These are phyloP conservation scores for Willowsia nigromaculata DNA, from an alignment of 2,888 invertebrate genomes.

Conservation along the genomic window DNA sequence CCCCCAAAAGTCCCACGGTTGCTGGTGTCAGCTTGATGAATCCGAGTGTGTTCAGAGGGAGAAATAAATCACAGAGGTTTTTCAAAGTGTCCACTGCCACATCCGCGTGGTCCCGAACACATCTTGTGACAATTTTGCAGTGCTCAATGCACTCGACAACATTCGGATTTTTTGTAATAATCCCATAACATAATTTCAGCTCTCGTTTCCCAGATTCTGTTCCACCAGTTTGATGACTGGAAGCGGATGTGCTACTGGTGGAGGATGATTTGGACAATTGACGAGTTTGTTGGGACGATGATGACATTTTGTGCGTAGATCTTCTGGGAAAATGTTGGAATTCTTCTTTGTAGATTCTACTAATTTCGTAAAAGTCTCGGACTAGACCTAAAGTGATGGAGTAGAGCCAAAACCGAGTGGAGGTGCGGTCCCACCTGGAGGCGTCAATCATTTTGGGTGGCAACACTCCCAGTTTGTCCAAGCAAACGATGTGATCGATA, in stretches of 20 bases:
- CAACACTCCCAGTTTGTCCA: conserved; percentile 86
- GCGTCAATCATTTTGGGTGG: conserved; percentile 80
- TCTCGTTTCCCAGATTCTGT: background rate
- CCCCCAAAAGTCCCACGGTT: conserved; percentile 88
- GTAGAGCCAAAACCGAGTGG: conserved; percentile 89
- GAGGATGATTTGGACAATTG: background rate
- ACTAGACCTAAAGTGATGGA: conserved; percentile 89
- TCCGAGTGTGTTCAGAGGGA: conserved; percentile 91
- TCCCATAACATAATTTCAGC: background rate
- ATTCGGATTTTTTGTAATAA: background rate
- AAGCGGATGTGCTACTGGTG: background rate
- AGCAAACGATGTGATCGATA: conserved; percentile 93
- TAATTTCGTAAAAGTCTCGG: conserved; percentile 92
- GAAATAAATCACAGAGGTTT: conserved; percentile 92
- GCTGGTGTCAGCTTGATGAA: conserved; percentile 89
- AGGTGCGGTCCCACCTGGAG: conserved; percentile 86
- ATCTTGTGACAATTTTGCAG: conserved; percentile 69
- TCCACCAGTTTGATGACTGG: background rate
- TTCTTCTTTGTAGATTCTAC: conserved; percentile 83
- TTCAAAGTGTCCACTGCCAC: conserved; percentile 91
- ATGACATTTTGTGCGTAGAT: background rate
- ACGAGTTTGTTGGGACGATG: background rate
- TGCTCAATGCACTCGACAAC: conserved; percentile 32
- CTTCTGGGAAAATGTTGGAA: conserved; percentile 40
- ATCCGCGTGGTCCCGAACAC: conserved; percentile 83